phyloP scores from a whole-genome alignment of 2,888 invertebrate species.

The Napeogenes sylphis region DNA sequence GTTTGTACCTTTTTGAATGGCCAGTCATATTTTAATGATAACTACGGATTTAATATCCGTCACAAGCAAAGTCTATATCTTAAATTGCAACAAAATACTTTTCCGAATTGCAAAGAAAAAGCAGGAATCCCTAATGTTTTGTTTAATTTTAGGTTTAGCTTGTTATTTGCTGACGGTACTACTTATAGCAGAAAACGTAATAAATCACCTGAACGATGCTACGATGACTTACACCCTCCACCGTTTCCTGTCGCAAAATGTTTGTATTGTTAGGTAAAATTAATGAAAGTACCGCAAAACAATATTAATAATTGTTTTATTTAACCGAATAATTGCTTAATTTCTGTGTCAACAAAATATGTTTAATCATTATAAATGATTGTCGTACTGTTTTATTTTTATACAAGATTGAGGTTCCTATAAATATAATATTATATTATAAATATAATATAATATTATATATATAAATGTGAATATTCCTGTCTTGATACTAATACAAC shows the following conservation, averaged over 20 bases:
- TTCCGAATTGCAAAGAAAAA: too few relatives aligned
- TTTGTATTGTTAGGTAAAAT: constrained; percentile 65
- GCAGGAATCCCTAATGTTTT: background rate
- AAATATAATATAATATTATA: too few relatives aligned
- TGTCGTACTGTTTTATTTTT: background rate
- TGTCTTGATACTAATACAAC: too few relatives aligned
- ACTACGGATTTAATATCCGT: too few relatives aligned
- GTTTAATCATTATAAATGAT: background rate
- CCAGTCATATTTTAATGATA: too few relatives aligned
- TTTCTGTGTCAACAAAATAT: background rate
- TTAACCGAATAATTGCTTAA: constrained; percentile 30
- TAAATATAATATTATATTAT: too few relatives aligned
- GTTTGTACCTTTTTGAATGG: too few relatives aligned
- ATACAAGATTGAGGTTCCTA: too few relatives aligned
- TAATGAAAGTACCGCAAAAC: constrained; percentile 59
- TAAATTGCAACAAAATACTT: too few relatives aligned
- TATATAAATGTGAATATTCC: too few relatives aligned
- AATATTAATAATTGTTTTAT: constrained; percentile 57
- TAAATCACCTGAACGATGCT: constrained; percentile 12
- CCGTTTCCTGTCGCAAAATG: constrained; percentile 51
- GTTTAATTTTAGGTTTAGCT: background rate
- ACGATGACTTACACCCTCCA: constrained; percentile 12
- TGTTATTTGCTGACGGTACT: constrained; percentile 7
- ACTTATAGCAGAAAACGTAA: constrained; percentile 6
- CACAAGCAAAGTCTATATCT: too few relatives aligned